Percentiles rank a stretch among this genome's conserved stretches.
phyloP scores from a whole-genome alignment of 2,888 invertebrate genomes.

The Hemaris fuciformis region DNA sequence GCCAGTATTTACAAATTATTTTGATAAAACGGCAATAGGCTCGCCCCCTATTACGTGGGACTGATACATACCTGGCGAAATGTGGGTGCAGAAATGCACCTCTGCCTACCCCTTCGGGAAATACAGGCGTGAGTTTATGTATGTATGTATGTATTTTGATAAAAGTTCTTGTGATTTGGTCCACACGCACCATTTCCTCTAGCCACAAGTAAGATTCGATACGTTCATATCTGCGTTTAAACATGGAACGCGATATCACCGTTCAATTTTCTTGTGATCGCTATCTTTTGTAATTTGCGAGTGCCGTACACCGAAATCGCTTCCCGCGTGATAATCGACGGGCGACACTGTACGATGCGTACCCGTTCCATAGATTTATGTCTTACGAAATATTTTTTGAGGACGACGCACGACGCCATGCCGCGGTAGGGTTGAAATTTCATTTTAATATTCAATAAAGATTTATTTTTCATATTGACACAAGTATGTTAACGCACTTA shows the following conservation, averaged over 20 bases:
- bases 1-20: too few species aligned
- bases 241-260: constrained; percentile 26
- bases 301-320: constrained; percentile 42
- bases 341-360: constrained; percentile 46
- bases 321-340: constrained; percentile 64
- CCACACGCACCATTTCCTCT: not conserved
- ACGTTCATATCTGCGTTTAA: constrained; percentile 6
- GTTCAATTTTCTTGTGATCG: constrained; percentile 46
- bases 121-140: too few species aligned
- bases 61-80: too few species aligned
- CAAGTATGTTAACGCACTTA: too few species aligned
- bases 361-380: constrained; percentile 56
- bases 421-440: constrained; percentile 32
- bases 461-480: too few species aligned
- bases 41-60: too few species aligned
- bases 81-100: too few species aligned
- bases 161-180: not conserved
- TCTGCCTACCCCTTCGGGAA: too few species aligned
- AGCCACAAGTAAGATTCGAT: constrained; percentile 5
- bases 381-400: constrained; percentile 52
- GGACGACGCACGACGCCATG: constrained; percentile 38
- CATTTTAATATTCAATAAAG: not conserved
- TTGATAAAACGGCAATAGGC: too few species aligned
- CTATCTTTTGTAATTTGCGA: constrained; percentile 49
- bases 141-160: not conserved